These are phyloP conservation scores for Drosophila kokeensis DNA, from an alignment of 2,888 invertebrate species.

Conservation along the genomic window DNA sequence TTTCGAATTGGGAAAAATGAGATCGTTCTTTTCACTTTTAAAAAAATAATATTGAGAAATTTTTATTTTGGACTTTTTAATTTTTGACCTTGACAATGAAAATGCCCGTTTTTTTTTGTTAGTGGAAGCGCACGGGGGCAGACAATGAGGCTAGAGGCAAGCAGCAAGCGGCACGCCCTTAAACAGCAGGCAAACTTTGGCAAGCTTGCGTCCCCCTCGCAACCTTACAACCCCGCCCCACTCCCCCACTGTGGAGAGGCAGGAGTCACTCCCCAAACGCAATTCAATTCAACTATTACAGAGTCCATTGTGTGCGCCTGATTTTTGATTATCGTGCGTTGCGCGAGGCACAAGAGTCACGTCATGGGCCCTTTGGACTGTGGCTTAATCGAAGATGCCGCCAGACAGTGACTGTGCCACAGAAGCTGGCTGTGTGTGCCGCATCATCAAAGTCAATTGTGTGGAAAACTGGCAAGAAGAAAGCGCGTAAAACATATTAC, in stretches of 20 bases:
- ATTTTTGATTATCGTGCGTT: conserved; percentile 70
- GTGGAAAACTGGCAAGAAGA: conserved; percentile 78
- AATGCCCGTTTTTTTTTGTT: background rate
- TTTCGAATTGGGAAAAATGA: background rate
- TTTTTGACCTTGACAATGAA: background rate
- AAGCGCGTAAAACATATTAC: conserved; percentile 77
- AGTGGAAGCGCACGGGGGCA: conserved; percentile 15
- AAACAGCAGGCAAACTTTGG: conserved; percentile 40
- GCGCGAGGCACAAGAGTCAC: conserved; percentile 61
- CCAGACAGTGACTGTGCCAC: conserved; percentile 12
- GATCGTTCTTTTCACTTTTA: background rate
- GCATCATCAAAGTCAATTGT: conserved; percentile 84
- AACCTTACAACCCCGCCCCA: background rate
- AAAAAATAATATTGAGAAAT: background rate
- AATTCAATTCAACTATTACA: conserved; percentile 79
- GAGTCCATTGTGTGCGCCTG: conserved; percentile 71
- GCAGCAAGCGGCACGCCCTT: conserved; percentile 32
- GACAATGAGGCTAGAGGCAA: conserved; percentile 33
- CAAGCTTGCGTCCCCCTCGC: background rate
- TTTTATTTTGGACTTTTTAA: background rate
- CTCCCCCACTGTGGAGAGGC: background rate
- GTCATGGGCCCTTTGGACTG: conserved; percentile 68
- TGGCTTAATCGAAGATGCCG: conserved; percentile 71
- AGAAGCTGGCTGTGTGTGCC: conserved; percentile 22
- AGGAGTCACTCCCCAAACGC: conserved; percentile 53